Evolutionary conservation across 2,888 invertebrate species (phyloP), one percentile per base, ranked within the genome.

Genomic region (Unio pictorum): DNA sequence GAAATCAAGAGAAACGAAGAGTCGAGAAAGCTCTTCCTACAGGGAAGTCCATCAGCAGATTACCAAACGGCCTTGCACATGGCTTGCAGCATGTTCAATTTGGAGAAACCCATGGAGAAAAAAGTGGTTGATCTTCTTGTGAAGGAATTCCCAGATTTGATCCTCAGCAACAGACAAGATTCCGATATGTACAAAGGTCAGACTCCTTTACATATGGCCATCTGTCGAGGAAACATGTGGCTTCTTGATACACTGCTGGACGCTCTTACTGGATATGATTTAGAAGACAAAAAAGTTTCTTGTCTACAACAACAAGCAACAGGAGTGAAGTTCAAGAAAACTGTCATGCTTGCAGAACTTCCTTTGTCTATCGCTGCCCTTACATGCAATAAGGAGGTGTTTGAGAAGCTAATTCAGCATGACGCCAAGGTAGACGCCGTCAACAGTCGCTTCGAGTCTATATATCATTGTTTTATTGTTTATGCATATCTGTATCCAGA

Each of bases 271-370:
- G 61, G 64, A 8, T 63, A 71, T 17, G 64, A 71, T 1, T 65
- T 66, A 20, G 72, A 72, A 57, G 20, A 69, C 15, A 73, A 68
- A 66, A 74, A 70, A 60, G 18, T 45, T 4, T 45, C 64, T 17
- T 34, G 78, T 34, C 63, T 81, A n/a, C 69, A 73, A 34, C 61
- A 68, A 34, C 68, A 45, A 15, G 79, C 80, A 15, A 69, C 66
- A 20, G 75, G 79, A 26, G 30, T 23, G 4, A 71, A 75, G 30
- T 78, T 79, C 64, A 62, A 67, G 7, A 82, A 79, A 54, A 79
- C 81, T 1, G 81, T 77, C 11, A 81, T 81, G 81, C 77, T 81
- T 77, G 81, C 76, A 20, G 74, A 80, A 60, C 70, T 81, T 18
- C 80, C 81, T 17, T 67, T 81, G 11, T 67, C 72, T 23, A 78